Conservation (phyloP, 2,113 vertebrate genomes). For the Pelusios castaneus region DNA sequence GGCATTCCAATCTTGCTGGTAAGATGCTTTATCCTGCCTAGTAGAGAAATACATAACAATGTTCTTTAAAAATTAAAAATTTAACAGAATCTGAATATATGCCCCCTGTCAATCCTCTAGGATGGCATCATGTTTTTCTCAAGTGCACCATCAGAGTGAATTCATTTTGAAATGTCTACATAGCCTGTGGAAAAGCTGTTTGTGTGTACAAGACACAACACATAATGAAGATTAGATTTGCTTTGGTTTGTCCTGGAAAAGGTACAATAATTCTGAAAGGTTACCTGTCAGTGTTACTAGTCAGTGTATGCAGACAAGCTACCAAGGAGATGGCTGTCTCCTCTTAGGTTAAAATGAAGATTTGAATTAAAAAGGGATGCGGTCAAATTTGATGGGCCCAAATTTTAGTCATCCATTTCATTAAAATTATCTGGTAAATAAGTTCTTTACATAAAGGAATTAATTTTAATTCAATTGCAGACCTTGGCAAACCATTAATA, state of each 20-base stretch:
- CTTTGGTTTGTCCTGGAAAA: conserved; percentile 68
- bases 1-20: conserved; percentile 55
- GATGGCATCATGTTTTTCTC: conserved; percentile 62
- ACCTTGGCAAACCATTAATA: background rate
- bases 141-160: conserved; percentile 47
- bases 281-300: conserved; percentile 59
- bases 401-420: background rate
- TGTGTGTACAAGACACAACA: conserved; percentile 52
- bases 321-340: background rate
- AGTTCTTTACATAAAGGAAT: background rate
- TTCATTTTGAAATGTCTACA: conserved; percentile 60
- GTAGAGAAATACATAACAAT: conserved; percentile 68
- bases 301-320: conserved; percentile 62
- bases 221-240: conserved; percentile 65
- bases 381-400: background rate
- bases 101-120: conserved; percentile 65
- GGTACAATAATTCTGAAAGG: conserved; percentile 45
- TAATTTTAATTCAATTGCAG: background rate
- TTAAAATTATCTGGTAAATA: background rate
- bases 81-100: conserved; percentile 63
- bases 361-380: background rate
- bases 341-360: background rate
- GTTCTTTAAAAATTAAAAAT: conserved; percentile 76
- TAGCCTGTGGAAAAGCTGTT: conserved; percentile 71
- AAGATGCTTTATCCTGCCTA: conserved; percentile 56